These are phyloP conservation scores for Larimichthys crocea DNA, from an alignment of 2,113 vertebrate genomes.

Conservation along the genomic window DNA sequence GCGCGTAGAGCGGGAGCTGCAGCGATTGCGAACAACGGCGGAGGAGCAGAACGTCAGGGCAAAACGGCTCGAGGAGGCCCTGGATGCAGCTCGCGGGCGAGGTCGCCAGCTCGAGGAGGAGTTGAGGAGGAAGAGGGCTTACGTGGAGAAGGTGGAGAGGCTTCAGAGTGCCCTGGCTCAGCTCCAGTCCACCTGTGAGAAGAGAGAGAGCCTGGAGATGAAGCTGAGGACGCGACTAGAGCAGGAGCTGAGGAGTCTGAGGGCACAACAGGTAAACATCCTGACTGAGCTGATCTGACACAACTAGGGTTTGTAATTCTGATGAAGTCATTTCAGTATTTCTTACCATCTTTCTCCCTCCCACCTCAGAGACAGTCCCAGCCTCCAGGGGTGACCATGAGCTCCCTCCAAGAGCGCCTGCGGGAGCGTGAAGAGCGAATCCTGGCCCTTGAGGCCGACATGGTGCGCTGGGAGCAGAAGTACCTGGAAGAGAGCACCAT, in stretches of 20 bases:
- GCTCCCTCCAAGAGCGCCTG: conserved; percentile 90
- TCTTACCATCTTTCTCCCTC: not conserved
- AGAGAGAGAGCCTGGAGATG: conserved; percentile 94
- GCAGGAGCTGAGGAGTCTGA: conserved; percentile 95
- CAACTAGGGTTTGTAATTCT: not conserved
- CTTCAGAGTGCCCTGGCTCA: conserved; percentile 95
- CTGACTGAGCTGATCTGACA: not conserved
- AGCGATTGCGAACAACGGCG: conserved; percentile 84
- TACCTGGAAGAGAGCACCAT: conserved; percentile 98
- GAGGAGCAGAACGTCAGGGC: conserved; percentile 92
- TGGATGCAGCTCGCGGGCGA: conserved; percentile 89
- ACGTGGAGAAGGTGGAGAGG: conserved; percentile 96
- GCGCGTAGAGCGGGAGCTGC: conserved; percentile 89
- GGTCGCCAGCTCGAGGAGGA: conserved; percentile 92
- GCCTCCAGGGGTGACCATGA: conserved; percentile 82
- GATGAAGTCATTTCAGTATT: no score
- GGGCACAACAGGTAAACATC: conserved; percentile 92
- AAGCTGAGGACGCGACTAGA: conserved; percentile 93
- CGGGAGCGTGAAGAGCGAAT: conserved; percentile 95
- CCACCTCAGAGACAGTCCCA: conserved; percentile 87
- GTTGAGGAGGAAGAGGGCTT: conserved; percentile 93
- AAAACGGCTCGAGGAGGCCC: conserved; percentile 92
- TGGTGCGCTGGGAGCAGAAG: conserved; percentile 99
- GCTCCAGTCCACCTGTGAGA: conserved; percentile 97
- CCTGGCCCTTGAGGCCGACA: conserved; percentile 95